Percentiles rank a stretch among this genome's conserved stretches.
These are phyloP conservation scores for Anguilla marmorata DNA, from an alignment of 2,797 vertebrate genomes.

Conservation along the genomic window DNA sequence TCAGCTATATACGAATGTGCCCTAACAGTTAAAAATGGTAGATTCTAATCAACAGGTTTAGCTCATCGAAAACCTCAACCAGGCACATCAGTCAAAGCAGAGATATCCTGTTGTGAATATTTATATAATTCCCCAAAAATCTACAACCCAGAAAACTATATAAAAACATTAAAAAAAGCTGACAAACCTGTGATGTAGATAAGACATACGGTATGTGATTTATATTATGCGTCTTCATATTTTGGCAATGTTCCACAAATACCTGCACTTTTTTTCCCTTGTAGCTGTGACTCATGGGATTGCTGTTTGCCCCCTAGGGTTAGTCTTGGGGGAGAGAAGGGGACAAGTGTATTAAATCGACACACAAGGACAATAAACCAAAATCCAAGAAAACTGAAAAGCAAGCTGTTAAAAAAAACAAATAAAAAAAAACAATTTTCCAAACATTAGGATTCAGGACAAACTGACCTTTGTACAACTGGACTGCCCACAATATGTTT, in stretches of 20 bases:
- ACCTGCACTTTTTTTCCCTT: not conserved
- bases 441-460: not conserved
- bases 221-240: not conserved
- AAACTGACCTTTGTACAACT: not conserved
- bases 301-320: not conserved
- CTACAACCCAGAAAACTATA: not conserved
- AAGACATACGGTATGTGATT: not conserved
- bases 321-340: not conserved
- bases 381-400: not conserved
- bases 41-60: not conserved
- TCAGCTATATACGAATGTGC: not conserved
- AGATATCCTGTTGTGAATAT: not conserved
- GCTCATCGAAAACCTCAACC: not conserved
- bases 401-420: not conserved
- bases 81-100: not conserved
- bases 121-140: not conserved
- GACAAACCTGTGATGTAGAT: not conserved
- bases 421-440: not conserved
- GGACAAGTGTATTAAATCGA: not conserved
- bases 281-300: not conserved
- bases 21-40: not conserved
- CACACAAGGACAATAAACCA: not conserved
- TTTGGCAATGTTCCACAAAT: not conserved
- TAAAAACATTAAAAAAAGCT: not conserved
- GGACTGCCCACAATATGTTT: not conserved